These are phyloP conservation scores for Leguminivora glycinivorella DNA, from an alignment of 1,140 invertebrate genomes.

Conservation along the genomic window DNA sequence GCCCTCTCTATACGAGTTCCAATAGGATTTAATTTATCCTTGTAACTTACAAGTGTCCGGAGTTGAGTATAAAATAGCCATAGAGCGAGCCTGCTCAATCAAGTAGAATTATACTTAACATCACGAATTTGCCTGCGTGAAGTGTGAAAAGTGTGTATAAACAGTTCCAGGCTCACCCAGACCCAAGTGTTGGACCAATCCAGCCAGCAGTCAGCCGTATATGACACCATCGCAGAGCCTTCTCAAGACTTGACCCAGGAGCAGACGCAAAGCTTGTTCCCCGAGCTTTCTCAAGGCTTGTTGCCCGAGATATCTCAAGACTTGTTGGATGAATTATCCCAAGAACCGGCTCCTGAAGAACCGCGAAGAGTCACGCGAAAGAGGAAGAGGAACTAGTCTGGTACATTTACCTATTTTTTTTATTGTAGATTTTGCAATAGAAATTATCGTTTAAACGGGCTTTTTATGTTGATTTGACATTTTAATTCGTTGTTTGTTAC, in stretches of 20 bases:
- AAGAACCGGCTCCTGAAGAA: conserved; percentile 51
- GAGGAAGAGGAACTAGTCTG: conserved; percentile 43
- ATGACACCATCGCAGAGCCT: conserved; percentile 32
- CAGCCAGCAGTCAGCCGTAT: conserved; percentile 34
- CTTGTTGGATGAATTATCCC: neutral
- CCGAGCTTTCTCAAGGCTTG: conserved; percentile 47
- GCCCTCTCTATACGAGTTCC: too few species aligned
- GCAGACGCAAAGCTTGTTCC: conserved; percentile 47
- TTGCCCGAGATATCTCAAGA: conserved; percentile 46
- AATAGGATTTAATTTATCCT: too few species aligned
- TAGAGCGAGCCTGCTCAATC: too few species aligned
- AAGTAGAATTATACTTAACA: too few species aligned
- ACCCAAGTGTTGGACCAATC: conserved; percentile 33
- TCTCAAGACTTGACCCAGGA: conserved; percentile 30
- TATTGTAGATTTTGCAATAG: neutral
- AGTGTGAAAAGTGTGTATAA: neutral
- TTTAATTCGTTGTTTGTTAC: neutral
- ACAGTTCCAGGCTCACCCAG: conserved; percentile 49
- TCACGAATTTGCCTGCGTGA: too few species aligned
- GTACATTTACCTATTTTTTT: conserved; percentile 27
- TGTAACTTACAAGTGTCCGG: too few species aligned
- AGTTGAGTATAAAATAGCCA: too few species aligned
- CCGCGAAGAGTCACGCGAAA: conserved; percentile 53
- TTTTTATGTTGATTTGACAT: neutral
- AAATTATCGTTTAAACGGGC: neutral